Evolutionary conservation across 2,888 invertebrate species (phyloP).

Genomic region (Drosophila rubida): DNA sequence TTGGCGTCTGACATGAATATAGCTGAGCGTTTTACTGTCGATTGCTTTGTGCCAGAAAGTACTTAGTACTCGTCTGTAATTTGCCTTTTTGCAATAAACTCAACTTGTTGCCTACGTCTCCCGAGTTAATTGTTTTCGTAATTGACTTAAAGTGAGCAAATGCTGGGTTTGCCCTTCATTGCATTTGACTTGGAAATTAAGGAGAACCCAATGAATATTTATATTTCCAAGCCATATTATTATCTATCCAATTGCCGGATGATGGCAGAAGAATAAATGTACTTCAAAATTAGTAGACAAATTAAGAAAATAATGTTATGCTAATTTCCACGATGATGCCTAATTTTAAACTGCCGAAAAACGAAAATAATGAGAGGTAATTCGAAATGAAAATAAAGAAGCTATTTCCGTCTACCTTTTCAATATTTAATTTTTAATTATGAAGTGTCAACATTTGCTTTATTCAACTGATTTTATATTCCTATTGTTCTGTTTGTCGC

Average conservation of each 20-base stretch:
- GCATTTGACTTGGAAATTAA: slow-evolving; percentile 4
- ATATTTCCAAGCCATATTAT: not conserved
- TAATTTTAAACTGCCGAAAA: not conserved
- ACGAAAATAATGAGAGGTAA: not conserved
- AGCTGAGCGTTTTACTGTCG: slow-evolving; percentile 1
- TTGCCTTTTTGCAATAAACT: slow-evolving; percentile 14
- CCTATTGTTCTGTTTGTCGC: not conserved
- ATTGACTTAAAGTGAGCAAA: slow-evolving; percentile 3
- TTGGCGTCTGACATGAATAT: slow-evolving; percentile 7
- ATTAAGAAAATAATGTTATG: not conserved
- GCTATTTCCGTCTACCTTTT: not conserved
- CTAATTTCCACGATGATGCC: not conserved
- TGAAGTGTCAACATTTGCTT: not conserved
- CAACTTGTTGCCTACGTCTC: slow-evolving; percentile 13
- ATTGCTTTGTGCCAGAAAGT: not conserved
- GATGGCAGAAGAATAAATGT: not conserved
- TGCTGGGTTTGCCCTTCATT: slow-evolving; percentile 19
- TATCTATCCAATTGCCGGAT: not conserved
- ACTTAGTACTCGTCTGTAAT: not conserved
- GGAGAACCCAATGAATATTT: slow-evolving; percentile 14
- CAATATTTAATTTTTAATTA: not conserved
- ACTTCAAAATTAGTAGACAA: not conserved
- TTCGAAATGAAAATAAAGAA: not conserved
- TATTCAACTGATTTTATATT: not conserved
- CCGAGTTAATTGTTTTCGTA: slow-evolving; percentile 19